Base-by-base conservation (phyloP, 2,888 invertebrate species). In the Ornithoptera priamus region DNA sequence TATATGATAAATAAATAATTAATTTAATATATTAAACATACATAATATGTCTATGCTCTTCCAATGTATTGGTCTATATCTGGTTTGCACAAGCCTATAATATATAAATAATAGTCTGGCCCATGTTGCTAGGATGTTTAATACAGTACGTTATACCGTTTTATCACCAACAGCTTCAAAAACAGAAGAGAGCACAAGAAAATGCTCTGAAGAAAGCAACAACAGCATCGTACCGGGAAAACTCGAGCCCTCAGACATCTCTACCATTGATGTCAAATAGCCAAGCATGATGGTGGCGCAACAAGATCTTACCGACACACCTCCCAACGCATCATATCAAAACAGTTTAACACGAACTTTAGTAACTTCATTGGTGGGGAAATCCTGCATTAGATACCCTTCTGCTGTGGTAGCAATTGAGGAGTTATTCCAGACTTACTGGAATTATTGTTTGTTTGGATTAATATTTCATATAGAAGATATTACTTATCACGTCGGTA, bases 151-250 rank as follows among this genome's bases (percentile, higher is more conserved):
- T 50, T 17, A 4, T 17, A 50, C 2, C 50, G 18, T 50, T 50
- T 36, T 8, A 24, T 50, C 10, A 2, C 30, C 30, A 30, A 30
- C 86, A 92, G 92, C 80, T 76, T 84, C 81, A 73, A 71, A 81
- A 85, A 83, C 82, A 76, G 90, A 83, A 79, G 83, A 78, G 79
- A 85, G 64, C 86, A 83, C 79, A 85, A 90, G 81, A 88, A 92
- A 85, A 85, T 89, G 80, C 68, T 85, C n/a, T 77, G 91, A 90
- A 80, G 89, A 89, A 79, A 79, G 78, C 75, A 72, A 76, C 81
- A 75, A 83, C 75, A 82, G 88, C 74, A 76, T 76, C 67, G 64
- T 85, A 77, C 81, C 87, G 78, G 85, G 83, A 76, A 72, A 82
- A 77, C 73, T 81, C 72, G 81, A 85, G 82, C 76, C 85, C 74